Base-by-base conservation (phyloP, 92 coral and sea anemone genomes). In the Desmophyllum pertusum region DNA sequence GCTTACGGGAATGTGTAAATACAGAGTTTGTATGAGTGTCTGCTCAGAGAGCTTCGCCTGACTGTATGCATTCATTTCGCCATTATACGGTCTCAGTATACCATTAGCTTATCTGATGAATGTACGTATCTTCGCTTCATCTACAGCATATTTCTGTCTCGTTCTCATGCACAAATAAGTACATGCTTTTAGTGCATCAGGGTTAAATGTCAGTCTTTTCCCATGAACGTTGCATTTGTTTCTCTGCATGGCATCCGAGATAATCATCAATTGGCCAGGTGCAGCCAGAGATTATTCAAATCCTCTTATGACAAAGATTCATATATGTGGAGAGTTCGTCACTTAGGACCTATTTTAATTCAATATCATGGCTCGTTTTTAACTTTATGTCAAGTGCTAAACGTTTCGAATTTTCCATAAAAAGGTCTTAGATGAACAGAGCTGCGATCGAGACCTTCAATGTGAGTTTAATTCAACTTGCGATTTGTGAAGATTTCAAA, bases 121-220 rank as follows among this genome's bases (percentile, higher is more conserved):
- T 35, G 43, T 66, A 66, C 72, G n/a, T n/a, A 66, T 66, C 72
- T 66, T 66, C 42, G 43, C 41, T 38, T 6, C 40, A 35, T 66
- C 23, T 18, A 66, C 27, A n/a, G n/a, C n/a, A 4, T 36, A 36
- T 66, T 10, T 36, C 41, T 66, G 17, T 29, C 68, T 62, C 40
- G 21, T 64, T 64, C 18, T 13, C 23, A 33, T 66, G 21, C 19
- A 36, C 41, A 66, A 66, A 66, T 57, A n/a, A n/a, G 64, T 57
- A 57, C 64, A 57, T 57, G 64, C 30, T 57, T 18, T 57, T 57
- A 25, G 33, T 3, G 6, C n/a, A n/a, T n/a, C 30, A 57, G 30
- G 64, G 64, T 57, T 57, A 57, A 57, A 57, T 3, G 64, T 25
- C 64, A 57, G 29, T 57, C 64, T 57, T 57, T 57, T 25, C 23